Evolutionary conservation across 2,888 invertebrate genomes (phyloP), one percentile per base, ranked within the genome.

Genomic region (Tuta absoluta): DNA sequence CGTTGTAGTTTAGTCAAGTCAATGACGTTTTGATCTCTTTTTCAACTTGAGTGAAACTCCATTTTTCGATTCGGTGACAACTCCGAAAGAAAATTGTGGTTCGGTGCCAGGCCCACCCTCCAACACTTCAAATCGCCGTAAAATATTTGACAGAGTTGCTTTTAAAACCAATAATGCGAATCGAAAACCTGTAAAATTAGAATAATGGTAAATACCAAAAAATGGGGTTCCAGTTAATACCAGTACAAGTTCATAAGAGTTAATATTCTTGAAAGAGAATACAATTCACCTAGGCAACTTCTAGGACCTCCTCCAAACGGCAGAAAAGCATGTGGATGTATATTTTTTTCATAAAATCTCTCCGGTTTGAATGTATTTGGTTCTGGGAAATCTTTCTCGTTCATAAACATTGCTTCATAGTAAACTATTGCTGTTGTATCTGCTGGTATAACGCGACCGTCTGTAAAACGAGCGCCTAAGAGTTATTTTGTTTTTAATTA

Each of bases 291-390:
- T 49, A 79, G 72, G 66, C 79, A 79, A 61, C 73, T 78, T 23
- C 79, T 72, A 4, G 79, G 79, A 4, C 79, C 79, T 28, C 76
- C 76, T 58, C 79, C 78, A 62, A 79, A 79, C 0, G 79, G 78
- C 5, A 75, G 69, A 57, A 76, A 78, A 2, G 75, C 73, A 63
- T 71, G 75, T 37, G 73, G 69, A 59, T 75, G 77, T 67, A 76
- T 70, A 28, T 70, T 68, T 19, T 33, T 60, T n/a, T 69, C 69
- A 14, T 71, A 70, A 66, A 78, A 79, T 62, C 79, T 73, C 8
- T 79, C 77, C 0, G 79, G 78, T 5, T 71, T 66, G 58, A 69
- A 80, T 67, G 71, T 74, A 45, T 77, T 72, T 3, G 77, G 77
- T 62, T 78, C 75, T 0, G 73, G 71, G 51, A 74, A 60, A 4